Evolutionary conservation across 2,888 invertebrate species (phyloP).

Genomic region (Stenoptilia bipunctidactyla): DNA sequence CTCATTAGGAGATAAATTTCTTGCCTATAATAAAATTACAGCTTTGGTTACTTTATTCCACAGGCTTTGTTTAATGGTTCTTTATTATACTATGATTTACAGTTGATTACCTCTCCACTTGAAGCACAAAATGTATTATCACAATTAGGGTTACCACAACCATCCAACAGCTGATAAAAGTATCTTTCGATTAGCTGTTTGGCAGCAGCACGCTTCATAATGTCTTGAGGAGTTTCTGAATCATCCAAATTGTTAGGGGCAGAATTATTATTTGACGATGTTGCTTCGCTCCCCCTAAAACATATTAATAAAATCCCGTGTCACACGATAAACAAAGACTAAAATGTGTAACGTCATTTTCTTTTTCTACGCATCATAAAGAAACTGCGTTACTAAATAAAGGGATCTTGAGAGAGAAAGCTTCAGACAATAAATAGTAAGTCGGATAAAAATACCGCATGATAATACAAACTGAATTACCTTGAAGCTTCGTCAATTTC

Average conservation of each 20-base stretch:
- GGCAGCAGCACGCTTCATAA: conserved; percentile 82
- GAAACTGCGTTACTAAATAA: too few relatives aligned
- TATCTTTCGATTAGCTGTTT: conserved; percentile 91
- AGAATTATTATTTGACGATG: conserved; percentile 54
- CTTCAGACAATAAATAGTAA: too few relatives aligned
- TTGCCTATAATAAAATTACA: conserved; percentile 52
- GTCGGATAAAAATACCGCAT: conserved; percentile 1
- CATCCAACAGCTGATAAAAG: conserved; percentile 92
- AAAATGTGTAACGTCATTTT: conserved; percentile 32
- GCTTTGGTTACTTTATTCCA: background rate
- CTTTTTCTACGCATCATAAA: conserved; percentile 2
- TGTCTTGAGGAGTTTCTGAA: conserved; percentile 59
- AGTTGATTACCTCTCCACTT: conserved; percentile 84
- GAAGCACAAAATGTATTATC: conserved; percentile 91
- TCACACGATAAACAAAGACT: conserved; percentile 40
- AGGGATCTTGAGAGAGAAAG: background rate
- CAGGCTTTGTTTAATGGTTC: too few relatives aligned
- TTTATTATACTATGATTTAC: too few relatives aligned
- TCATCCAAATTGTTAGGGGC: conserved; percentile 45
- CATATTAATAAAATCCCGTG: conserved; percentile 11
- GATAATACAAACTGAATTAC: conserved; percentile 26
- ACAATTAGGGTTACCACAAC: conserved; percentile 91
- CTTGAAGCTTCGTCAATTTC: conserved; percentile 71
- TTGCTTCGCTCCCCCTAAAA: conserved; percentile 65
- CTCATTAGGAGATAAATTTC: conserved; percentile 86